These are phyloP conservation scores for Germaria angustata DNA, from an alignment of 2,888 invertebrate genomes.

Conservation along the genomic window DNA sequence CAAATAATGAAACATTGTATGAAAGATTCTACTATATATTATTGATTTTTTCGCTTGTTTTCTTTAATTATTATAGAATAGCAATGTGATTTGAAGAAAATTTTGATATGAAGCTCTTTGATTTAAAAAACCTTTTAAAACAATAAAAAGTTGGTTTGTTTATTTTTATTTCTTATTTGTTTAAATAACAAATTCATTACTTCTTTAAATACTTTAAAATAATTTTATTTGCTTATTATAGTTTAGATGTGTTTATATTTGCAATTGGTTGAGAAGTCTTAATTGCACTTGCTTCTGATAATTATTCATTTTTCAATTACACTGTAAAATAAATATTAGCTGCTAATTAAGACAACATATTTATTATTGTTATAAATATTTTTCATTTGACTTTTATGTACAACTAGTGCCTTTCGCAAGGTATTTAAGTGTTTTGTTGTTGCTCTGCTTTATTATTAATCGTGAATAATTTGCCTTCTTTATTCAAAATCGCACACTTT, in stretches of 20 bases:
- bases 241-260: not conserved
- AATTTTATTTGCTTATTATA: slow-evolving; percentile 19
- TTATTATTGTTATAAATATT: not conserved
- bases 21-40: slow-evolving; percentile 12
- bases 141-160: not conserved
- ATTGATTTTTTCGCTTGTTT: slow-evolving; percentile 49
- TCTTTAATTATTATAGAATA: not conserved
- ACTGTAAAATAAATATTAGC: slow-evolving; percentile 8
- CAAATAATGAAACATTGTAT: slow-evolving; percentile 25
- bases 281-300: not conserved
- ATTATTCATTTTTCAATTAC: slow-evolving; percentile 12
- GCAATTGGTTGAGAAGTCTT: not conserved
- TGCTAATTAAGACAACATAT: slow-evolving; percentile 29
- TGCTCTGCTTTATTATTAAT: not conserved
- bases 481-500: slow-evolving; percentile 17
- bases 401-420: not conserved
- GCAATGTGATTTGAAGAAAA: not conserved
- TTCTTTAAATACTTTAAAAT: slow-evolving; percentile 18
- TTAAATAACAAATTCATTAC: not conserved
- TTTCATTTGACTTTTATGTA: not conserved
- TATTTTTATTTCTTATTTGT: slow-evolving; percentile 4
- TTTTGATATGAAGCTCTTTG: not conserved
- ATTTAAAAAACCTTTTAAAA: not conserved
- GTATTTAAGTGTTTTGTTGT: not conserved
- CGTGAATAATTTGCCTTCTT: not conserved